Conservation (phyloP, 2,888 invertebrate species). For the Hipparchia semele region DNA sequence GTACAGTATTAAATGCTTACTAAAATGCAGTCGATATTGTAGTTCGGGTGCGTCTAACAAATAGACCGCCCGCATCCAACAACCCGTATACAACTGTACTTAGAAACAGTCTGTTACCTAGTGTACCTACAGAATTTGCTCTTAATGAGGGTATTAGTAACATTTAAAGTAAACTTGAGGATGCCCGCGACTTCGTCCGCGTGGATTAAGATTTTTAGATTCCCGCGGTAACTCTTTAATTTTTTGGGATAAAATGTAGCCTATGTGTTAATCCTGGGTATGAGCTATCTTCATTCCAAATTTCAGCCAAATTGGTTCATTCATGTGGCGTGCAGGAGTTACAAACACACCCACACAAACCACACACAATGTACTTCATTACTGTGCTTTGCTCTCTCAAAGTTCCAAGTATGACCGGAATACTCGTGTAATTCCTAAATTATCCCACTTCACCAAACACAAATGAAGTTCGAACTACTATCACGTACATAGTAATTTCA, state of each 20-base stretch:
- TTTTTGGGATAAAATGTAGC: too few relatives aligned
- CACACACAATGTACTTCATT: too few relatives aligned
- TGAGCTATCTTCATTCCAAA: too few relatives aligned
- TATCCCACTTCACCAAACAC: background rate
- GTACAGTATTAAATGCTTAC: slow-evolving; percentile 7
- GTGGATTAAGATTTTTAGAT: too few relatives aligned
- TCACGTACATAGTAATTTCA: background rate
- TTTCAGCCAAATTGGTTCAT: too few relatives aligned
- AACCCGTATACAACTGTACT: slow-evolving; percentile 22
- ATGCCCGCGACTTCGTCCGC: too few relatives aligned
- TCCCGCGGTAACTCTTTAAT: too few relatives aligned
- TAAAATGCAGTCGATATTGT: slow-evolving; percentile 16
- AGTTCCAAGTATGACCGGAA: background rate
- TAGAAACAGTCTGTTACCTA: slow-evolving; percentile 10
- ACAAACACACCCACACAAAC: too few relatives aligned
- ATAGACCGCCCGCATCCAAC: slow-evolving; percentile 20
- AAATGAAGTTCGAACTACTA: background rate
- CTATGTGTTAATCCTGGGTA: too few relatives aligned
- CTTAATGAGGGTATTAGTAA: background rate
- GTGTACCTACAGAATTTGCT: slow-evolving; percentile 5
- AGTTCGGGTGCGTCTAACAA: slow-evolving; percentile 25
- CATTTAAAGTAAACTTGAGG: background rate
- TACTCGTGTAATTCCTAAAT: background rate
- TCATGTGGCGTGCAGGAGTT: too few relatives aligned
- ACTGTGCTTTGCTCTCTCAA: background rate